A percentile compares a stretch with the other conserved stretches of the same genome.
phyloP scores from a whole-genome alignment of 2,113 vertebrate genomes.

The Phycodurus eques region DNA sequence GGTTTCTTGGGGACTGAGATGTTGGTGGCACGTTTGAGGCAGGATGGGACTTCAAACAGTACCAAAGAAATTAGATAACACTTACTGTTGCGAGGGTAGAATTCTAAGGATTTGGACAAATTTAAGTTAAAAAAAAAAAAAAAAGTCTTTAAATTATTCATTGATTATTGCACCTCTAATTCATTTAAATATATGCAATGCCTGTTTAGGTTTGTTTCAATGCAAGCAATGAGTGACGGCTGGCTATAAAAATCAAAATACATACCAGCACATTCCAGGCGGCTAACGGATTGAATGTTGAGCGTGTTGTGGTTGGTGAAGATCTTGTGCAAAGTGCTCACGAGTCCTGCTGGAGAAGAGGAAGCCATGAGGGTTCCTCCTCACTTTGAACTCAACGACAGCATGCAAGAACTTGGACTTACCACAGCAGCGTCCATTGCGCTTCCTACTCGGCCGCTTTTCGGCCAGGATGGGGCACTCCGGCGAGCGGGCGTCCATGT shows the following conservation, averaged over 20 bases:
- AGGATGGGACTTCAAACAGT: no score
- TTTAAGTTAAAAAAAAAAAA: no score
- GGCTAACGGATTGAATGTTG: conserved; percentile 59
- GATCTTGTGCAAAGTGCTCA: conserved; percentile 60
- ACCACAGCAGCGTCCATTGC: conserved; percentile 34
- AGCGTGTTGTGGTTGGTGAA: conserved; percentile 59
- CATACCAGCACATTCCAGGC: conserved; percentile 67
- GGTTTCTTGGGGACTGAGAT: no score
- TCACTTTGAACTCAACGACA: background rate
- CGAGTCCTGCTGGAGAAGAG: conserved; percentile 45
- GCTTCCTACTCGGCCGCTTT: conserved; percentile 49
- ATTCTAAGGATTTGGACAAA: no score
- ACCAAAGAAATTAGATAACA: no score
- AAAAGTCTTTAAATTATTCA: no score
- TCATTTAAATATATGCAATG: background rate
- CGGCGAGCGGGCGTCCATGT: conserved; percentile 63
- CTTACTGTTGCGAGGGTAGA: no score
- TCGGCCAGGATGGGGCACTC: conserved; percentile 54
- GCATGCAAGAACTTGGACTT: background rate
- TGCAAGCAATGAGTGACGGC: background rate
- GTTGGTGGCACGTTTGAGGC: no score
- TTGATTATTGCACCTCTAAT: no score
- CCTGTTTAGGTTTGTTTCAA: background rate
- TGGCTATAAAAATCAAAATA: background rate
- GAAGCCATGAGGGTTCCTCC: background rate